phyloP scores from a whole-genome alignment of 2,113 vertebrate species.

The Picathartes gymnocephalus region DNA sequence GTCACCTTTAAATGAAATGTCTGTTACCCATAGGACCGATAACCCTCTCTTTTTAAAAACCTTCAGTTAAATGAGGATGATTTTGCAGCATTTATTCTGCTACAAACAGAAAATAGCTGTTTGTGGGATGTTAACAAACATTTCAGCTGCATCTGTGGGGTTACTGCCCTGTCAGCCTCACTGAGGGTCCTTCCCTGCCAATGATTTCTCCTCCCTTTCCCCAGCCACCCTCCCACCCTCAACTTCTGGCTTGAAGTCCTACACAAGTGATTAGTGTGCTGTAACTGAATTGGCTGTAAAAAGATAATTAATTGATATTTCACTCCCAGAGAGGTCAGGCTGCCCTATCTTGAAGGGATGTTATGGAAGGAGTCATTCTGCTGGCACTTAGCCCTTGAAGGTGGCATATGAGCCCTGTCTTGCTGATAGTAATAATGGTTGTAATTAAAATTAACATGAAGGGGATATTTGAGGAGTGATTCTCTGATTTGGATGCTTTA shows the following conservation, averaged over 20 bases:
- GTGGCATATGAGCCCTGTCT: constrained; percentile 70
- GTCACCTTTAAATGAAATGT: constrained; percentile 66
- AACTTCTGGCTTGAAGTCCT: constrained; percentile 55
- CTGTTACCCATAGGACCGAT: constrained; percentile 18
- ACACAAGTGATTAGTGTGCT: constrained; percentile 74
- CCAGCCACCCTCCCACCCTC: background rate
- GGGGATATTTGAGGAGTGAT: background rate
- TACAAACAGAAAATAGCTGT: constrained; percentile 52
- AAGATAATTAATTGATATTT: constrained; percentile 79
- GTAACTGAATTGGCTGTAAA: constrained; percentile 76
- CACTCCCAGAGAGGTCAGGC: constrained; percentile 76
- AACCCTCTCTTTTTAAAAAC: constrained; percentile 5
- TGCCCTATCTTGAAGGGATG: constrained; percentile 60
- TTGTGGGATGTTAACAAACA: constrained; percentile 37
- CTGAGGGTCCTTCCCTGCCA: background rate
- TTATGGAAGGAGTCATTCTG: constrained; percentile 36
- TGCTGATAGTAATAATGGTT: constrained; percentile 56
- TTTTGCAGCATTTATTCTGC: background rate
- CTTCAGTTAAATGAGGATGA: constrained; percentile 28
- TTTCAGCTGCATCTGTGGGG: background rate
- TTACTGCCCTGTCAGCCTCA: background rate
- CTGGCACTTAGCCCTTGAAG: constrained; percentile 29
- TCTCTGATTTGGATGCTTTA: background rate
- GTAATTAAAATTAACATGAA: constrained; percentile 61
- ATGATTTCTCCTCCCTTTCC: background rate